phyloP scores from a whole-genome alignment of 2,797 vertebrate genomes.

The Streptopelia turtur region DNA sequence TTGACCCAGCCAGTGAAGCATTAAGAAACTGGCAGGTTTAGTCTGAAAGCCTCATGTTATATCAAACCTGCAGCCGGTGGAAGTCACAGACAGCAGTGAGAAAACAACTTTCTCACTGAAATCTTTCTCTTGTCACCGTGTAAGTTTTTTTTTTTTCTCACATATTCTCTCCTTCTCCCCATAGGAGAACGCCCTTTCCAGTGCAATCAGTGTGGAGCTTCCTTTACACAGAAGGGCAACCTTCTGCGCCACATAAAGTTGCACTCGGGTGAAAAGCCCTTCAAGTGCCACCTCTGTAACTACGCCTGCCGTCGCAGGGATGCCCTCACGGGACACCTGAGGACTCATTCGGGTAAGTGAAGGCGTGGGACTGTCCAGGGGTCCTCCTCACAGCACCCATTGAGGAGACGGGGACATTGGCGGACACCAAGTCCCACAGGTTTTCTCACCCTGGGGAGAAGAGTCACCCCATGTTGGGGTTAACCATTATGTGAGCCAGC shows the following conservation, averaged over 20 bases:
- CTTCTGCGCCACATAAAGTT: slow-evolving; percentile 98
- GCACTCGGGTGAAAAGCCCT: slow-evolving; percentile 98
- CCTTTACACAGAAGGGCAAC: slow-evolving; percentile 99
- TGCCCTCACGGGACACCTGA: slow-evolving; percentile 95
- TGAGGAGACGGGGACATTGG: accelerated
- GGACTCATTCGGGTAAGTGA: slow-evolving; percentile 94
- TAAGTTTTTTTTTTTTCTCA: slow-evolving; percentile 68
- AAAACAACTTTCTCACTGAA: slow-evolving; percentile 86
- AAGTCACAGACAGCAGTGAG: slow-evolving; percentile 79
- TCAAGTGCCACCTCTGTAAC: slow-evolving; percentile 99
- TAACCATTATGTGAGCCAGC: not conserved
- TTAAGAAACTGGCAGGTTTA: slow-evolving; percentile 98
- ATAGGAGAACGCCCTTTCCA: slow-evolving; percentile 97
- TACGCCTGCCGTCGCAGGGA: slow-evolving; percentile 97
- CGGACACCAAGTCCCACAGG: not conserved
- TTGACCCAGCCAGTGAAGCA: slow-evolving; percentile 99
- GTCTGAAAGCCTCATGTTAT: slow-evolving; percentile 98
- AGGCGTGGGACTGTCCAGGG: not conserved
- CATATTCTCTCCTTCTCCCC: slow-evolving; percentile 51
- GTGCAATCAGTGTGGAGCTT: slow-evolving; percentile 97
- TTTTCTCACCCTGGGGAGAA: not conserved
- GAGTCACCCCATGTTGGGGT: not conserved
- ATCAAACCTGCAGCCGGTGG: slow-evolving; percentile 90
- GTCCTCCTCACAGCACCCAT: accelerated
- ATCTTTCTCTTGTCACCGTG: slow-evolving; percentile 70